These are phyloP conservation scores for Arctocebus calabarensis DNA, from an alignment of 2,797 vertebrate species.

Conservation along the genomic window DNA sequence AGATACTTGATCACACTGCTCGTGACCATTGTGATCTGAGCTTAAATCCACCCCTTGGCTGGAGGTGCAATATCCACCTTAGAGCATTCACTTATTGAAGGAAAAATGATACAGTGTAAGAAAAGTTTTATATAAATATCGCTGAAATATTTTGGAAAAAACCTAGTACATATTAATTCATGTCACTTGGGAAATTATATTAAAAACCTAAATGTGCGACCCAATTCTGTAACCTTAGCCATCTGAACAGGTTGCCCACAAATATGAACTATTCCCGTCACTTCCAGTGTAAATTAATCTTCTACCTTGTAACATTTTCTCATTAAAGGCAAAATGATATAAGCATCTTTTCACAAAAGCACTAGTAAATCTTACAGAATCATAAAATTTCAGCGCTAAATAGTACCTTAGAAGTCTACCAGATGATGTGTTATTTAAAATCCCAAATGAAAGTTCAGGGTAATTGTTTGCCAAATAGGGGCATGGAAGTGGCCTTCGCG, in stretches of 20 bases:
- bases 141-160: constrained; percentile 1
- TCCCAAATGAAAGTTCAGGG: constrained; percentile 76
- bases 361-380: constrained; percentile 9
- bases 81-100: not conserved
- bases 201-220: not conserved
- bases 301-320: not conserved
- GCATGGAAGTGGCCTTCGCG: constrained; percentile 53
- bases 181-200: constrained; percentile 4
- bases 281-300: not conserved
- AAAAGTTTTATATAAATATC: not conserved
- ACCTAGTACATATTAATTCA: not conserved
- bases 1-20: not conserved
- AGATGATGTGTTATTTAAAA: constrained; percentile 73
- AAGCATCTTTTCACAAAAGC: constrained; percentile 29
- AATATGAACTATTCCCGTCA: not conserved
- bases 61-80: not conserved
- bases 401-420: not conserved
- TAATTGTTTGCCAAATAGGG: constrained; percentile 80
- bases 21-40: not conserved
- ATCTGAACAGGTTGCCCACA: not conserved
- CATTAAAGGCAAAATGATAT: not conserved
- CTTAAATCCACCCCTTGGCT: not conserved
- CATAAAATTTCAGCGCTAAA: not conserved
- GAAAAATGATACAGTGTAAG: not conserved
- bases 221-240: not conserved